Evolutionary conservation across 1,140 invertebrate genomes (phyloP), one percentile per base, ranked within the genome.

Genomic region (Psilanteris sp.): DNA sequence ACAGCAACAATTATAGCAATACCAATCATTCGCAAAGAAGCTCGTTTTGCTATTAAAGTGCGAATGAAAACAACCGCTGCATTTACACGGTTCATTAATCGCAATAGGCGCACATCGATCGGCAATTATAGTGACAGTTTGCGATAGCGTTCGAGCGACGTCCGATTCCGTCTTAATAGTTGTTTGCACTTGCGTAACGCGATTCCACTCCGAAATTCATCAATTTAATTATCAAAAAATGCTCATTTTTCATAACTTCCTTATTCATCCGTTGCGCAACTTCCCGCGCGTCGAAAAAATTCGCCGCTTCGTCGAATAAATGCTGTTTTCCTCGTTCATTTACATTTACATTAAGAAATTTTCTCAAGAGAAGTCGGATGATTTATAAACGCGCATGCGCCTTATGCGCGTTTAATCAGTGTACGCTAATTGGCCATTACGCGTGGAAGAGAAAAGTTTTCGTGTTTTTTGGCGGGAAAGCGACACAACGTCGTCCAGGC

Each of bases 261-360:
- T 72, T 37, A 64, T 57, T 64, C 10, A 31, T n/a, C 20, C 11
- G 48, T 72, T 72, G 39, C 57, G 15, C 34, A 62, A 72, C 68
- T 55, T 62, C 66, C 31, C 16, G 0, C 7, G 31, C 27, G 20
- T 27, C 48, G 15, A 61, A 71, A 71, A 54, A 71, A 61, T 54
- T 8, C 9, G 36, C 8, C 31, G 13, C n/a, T 37, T 46, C 34
- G 20, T 41, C 27, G 36, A 27, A 54, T 61, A 71, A 71, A 61
- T 54, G 24, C 37, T 4, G 55, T 54, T 62, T 71, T 71, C 48
- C 39, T 71, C 26, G 52, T 71, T 54, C 67, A 54, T 54, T 71
- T 71, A 54, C 36, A 71, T 71, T 62, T 62, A 18, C 46, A 62
- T 54, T 46, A 37, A 72, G 57, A 62, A 54, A 72, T 55, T 62